Base-by-base conservation (phyloP, 2,113 vertebrate species). In the Lepidiolamprologus cunningtoni region DNA sequence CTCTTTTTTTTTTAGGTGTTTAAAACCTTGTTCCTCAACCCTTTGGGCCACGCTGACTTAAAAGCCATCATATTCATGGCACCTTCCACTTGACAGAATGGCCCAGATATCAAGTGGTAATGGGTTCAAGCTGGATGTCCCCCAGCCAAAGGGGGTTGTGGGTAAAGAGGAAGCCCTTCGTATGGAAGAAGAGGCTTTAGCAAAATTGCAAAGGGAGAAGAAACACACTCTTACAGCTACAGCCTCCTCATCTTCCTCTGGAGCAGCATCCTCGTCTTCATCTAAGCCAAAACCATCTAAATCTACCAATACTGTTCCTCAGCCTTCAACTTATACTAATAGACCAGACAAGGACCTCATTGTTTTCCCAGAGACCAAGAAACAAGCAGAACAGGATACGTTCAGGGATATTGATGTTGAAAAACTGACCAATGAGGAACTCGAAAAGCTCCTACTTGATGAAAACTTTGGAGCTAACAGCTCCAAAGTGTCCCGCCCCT, bases 81-180 rank as follows among this genome's bases (percentile, higher is more conserved):
- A 89, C 87, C 89, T 80, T 93, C 87, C 93, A 96, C 94, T 94
- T 95, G 95, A 96, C 96, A 92, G 90, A 82, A 99, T 99, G 99
- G 98, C 98, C 96, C 97, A 99, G 96, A 96, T 98, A 96, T 98
- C 97, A 86, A 97, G 95, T 91, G 97, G 95, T 94, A 98, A 97
- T 97, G 98, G 97, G 90, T 97, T 97, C 96, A 97, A 97, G 91
- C 94, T 96, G 80, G 95, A 96, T 80, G 95, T 96, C 80, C 96
- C 97, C 76, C 95, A 95, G 93, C 89, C 97, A 68, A 98, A 97
- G 96, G 97, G 97, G 90, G 96, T 97, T 88, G 97, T 97, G 96
- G 98, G 97, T 92, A 99, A 98, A 95, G 98, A 98, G 94, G 99
- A 99, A 94, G 99, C 99, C n/a, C 96, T 99, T 86, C 98, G 98